These are phyloP conservation scores for Choristoneura rosaceana DNA, from an alignment of 2,888 invertebrate genomes.

Conservation along the genomic window DNA sequence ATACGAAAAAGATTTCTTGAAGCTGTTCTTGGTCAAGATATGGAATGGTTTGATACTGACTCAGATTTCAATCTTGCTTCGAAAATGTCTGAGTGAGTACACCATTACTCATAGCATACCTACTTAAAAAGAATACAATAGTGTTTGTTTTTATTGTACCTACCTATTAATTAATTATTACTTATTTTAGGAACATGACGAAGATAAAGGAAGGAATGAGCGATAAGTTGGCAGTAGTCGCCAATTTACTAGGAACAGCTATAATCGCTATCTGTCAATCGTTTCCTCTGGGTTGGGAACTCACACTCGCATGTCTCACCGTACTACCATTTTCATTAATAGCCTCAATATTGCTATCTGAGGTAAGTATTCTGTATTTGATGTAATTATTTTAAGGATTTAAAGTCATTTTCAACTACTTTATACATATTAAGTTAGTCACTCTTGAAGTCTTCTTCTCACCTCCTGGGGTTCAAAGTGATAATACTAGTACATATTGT, in stretches of 20 bases:
- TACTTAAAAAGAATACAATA: neutral
- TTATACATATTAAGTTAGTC: too few relatives aligned
- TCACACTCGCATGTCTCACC: constrained; percentile 89
- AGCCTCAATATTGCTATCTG: constrained; percentile 67
- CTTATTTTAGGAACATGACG: constrained; percentile 82
- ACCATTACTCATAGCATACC: neutral
- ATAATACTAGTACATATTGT: too few relatives aligned
- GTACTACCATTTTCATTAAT: constrained; percentile 88
- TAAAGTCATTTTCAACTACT: too few relatives aligned
- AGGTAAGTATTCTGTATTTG: constrained; percentile 12
- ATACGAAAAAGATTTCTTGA: constrained; percentile 82
- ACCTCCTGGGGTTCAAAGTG: too few relatives aligned
- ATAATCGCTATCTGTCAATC: constrained; percentile 87
- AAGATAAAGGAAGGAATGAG: constrained; percentile 90
- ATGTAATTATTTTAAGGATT: neutral
- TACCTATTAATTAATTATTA: neutral
- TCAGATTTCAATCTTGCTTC: constrained; percentile 86
- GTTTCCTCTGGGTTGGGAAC: constrained; percentile 90
- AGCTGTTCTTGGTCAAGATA: constrained; percentile 85
- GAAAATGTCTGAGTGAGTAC: constrained; percentile 86
- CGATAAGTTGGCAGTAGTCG: constrained; percentile 88
- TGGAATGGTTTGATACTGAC: constrained; percentile 87
- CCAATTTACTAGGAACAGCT: constrained; percentile 87
- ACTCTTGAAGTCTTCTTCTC: too few relatives aligned
- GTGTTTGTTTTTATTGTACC: too few relatives aligned